phyloP scores from a whole-genome alignment of 2,113 vertebrate species.

The Tursiops truncatus region DNA sequence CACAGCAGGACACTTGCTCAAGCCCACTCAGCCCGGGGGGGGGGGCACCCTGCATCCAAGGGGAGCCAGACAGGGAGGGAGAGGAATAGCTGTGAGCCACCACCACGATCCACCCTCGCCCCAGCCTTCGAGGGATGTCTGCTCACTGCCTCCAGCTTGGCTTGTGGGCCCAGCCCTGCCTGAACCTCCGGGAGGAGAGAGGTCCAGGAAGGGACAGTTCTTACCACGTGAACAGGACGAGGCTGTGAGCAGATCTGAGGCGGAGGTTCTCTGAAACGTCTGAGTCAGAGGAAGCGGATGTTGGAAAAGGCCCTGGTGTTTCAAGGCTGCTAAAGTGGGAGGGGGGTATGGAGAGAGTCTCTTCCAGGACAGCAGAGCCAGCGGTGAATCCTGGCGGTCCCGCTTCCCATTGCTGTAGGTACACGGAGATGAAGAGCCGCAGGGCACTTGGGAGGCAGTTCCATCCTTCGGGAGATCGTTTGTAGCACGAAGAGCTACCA shows the following conservation, averaged over 20 bases:
- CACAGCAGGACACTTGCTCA: too few relatives aligned
- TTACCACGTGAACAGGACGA: accelerated
- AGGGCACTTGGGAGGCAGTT: not conserved
- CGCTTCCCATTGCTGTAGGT: accelerated
- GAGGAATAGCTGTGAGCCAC: not conserved
- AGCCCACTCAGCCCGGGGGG: not conserved
- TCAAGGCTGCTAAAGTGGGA: too few relatives aligned
- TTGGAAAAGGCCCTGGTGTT: not conserved
- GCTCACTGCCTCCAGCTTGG: not conserved
- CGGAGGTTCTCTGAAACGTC: not conserved
- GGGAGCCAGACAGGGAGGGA: accelerated
- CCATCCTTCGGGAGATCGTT: not conserved
- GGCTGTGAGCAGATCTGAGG: not conserved
- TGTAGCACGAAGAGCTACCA: not conserved
- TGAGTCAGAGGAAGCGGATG: not conserved
- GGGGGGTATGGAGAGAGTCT: too few relatives aligned
- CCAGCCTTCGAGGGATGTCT: not conserved
- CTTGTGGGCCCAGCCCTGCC: not conserved
- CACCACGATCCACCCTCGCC: not conserved
- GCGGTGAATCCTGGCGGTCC: accelerated
- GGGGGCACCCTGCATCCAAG: not conserved
- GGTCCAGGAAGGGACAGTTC: not conserved
- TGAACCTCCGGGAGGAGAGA: not conserved
- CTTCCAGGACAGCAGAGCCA: not conserved
- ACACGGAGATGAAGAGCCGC: accelerated